These are phyloP conservation scores for Desmophyllum pertusum DNA, from an alignment of 92 coral and sea anemone species.

Conservation along the genomic window DNA sequence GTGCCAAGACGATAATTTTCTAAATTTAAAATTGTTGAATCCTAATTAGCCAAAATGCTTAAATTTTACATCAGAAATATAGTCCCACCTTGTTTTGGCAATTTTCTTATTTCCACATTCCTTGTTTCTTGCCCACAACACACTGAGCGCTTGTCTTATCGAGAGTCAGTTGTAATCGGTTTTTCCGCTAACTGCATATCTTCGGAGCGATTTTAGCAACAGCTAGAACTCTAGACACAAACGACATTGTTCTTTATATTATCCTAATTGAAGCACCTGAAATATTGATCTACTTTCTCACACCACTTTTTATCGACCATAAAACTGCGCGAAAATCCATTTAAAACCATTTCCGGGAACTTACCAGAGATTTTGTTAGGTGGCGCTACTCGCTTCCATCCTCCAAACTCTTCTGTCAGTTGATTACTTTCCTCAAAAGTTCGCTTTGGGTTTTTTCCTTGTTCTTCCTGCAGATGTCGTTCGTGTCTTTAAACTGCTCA, in stretches of 20 bases:
- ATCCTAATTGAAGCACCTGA: constrained; percentile 10
- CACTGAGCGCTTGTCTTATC: too few species aligned
- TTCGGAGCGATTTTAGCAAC: neutral
- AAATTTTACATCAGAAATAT: neutral
- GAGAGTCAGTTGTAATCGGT: neutral
- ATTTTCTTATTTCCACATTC: neutral
- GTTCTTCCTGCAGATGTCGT: constrained; percentile 40
- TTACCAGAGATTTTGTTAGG: neutral
- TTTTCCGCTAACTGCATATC: neutral
- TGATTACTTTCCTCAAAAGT: neutral
- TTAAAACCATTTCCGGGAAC: too few species aligned
- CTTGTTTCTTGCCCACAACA: neutral
- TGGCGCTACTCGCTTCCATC: neutral
- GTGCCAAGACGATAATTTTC: neutral
- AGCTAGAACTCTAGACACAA: neutral
- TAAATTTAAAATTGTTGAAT: neutral
- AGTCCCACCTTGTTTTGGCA: constrained; percentile 12
- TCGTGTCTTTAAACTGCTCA: constrained; percentile 8
- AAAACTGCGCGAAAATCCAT: neutral
- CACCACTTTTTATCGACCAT: neutral
- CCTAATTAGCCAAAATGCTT: constrained; percentile 5
- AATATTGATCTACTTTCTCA: constrained; percentile 2
- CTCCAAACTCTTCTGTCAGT: neutral
- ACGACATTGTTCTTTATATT: neutral
- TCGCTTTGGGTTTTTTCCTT: neutral